Evolutionary conservation across 2,888 invertebrate species (phyloP).

Genomic region (Yponomeuta malinellus): DNA sequence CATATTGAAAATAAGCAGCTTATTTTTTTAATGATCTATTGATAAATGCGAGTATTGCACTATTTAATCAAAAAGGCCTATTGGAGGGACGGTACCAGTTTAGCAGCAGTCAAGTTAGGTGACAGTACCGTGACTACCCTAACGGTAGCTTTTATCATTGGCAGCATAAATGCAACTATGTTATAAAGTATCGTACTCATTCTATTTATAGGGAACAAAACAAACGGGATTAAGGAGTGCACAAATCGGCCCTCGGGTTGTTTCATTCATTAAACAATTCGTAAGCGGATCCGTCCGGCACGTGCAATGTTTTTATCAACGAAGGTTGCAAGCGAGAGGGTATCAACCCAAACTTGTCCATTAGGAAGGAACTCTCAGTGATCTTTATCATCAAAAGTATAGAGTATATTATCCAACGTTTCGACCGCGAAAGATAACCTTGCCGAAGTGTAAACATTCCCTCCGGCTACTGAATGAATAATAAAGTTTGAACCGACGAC

Average conservation of each 20-base stretch:
- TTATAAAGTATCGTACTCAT: too few relatives aligned
- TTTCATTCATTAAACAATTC: slow-evolving; percentile 60
- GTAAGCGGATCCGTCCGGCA: slow-evolving; percentile 63
- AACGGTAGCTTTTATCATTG: too few relatives aligned
- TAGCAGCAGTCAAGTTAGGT: too few relatives aligned
- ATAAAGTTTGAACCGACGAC: slow-evolving; percentile 47
- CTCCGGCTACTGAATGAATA: slow-evolving; percentile 62
- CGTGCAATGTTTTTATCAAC: slow-evolving; percentile 69
- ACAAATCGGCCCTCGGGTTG: slow-evolving; percentile 28
- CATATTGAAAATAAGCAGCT: not conserved
- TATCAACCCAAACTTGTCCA: slow-evolving; percentile 1
- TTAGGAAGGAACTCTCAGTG: not conserved
- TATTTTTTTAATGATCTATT: not conserved
- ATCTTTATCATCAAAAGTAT: slow-evolving; percentile 6
- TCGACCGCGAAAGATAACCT: slow-evolving; percentile 5
- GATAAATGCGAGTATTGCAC: not conserved
- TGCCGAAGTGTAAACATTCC: slow-evolving; percentile 44
- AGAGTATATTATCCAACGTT: not conserved
- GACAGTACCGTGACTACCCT: too few relatives aligned
- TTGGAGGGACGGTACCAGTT: too few relatives aligned
- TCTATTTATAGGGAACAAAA: slow-evolving; percentile 26
- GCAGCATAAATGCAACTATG: too few relatives aligned
- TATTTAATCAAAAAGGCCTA: not conserved
- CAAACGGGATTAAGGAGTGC: slow-evolving; percentile 43
- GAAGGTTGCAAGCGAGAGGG: slow-evolving; percentile 25